Percentiles rank a stretch among this genome's conserved stretches.
phyloP scores from a whole-genome alignment of 2,113 vertebrate species.

The Phylloscopus trochiloides region DNA sequence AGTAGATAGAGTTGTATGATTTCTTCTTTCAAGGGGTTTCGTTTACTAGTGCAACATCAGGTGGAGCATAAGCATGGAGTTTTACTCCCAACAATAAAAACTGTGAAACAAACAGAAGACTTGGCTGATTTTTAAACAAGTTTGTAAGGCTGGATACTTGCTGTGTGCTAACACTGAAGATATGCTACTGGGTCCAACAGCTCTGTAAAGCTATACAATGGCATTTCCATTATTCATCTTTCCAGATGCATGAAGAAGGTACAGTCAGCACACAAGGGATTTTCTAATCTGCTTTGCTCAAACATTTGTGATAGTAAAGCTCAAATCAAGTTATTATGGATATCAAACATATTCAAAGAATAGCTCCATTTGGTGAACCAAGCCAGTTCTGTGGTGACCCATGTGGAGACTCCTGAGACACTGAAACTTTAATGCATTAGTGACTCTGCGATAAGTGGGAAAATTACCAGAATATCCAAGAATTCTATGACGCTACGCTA shows the following conservation, averaged over 20 bases:
- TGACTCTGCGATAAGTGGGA: rapidly evolving
- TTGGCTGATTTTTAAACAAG: not conserved
- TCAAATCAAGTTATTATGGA: not conserved
- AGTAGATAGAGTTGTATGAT: not conserved
- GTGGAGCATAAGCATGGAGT: not conserved
- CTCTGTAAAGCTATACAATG: rapidly evolving
- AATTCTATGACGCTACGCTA: not conserved
- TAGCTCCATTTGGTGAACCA: not conserved
- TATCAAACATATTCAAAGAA: not conserved
- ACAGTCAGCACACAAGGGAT: not conserved
- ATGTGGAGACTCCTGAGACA: not conserved
- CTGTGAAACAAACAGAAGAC: not conserved
- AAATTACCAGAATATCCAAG: not conserved
- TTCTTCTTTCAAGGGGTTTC: not conserved
- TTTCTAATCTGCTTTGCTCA: not conserved
- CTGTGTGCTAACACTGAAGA: not conserved
- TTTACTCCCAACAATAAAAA: not conserved
- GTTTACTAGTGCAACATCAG: not conserved
- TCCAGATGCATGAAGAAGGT: not conserved
- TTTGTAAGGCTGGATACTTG: not conserved
- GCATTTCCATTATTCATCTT: not conserved
- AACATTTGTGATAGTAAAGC: not conserved
- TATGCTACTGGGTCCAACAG: not conserved
- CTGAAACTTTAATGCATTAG: not conserved
- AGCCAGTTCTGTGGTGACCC: not conserved